Base-by-base conservation (phyloP, 2,113 vertebrate species). In the Rhinoderma darwinii region DNA sequence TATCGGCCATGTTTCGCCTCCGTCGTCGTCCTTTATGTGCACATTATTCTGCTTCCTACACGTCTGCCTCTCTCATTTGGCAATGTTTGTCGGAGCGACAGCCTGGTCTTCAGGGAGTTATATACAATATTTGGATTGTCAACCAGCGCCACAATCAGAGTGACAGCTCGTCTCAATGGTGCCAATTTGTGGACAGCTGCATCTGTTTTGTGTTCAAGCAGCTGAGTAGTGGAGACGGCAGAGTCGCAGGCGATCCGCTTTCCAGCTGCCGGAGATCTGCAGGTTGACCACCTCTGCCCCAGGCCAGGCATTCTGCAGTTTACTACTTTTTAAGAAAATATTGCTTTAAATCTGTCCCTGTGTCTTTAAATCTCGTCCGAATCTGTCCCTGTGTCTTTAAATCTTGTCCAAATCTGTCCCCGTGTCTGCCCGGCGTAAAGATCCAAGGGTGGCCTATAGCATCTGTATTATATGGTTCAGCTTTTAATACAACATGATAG, bases 261-360 rank as follows among this genome's bases (percentile, higher is more conserved):
- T 76, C 74, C 74, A 76, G 74, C 74, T 76, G 43, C 74, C 3
- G 27, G 30, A 51, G 75, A 78, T 30, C 75, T 54, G 75, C 75
- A 35, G 47, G 47, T 35, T 47, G 47, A 20, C 32, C 44, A 35
- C 47, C 75, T 51, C 75, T 50, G 75, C 44, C 50, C 30, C 47
- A n/a, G 75, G 75, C 75, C 10, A 9, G 20, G 7, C 30, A 35
- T 51, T 35, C 44, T 77, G 14, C 12, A 32, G 1, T 51, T 50
- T 50, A 78, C 44, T 35, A 18, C 15, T 30, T 7, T 54, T 22
- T 35, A 51, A 22, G 30, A 76, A 50, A 76, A 76, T 47, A 76
- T 47, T 32, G 30, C 63, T 68, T 35, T 18, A 3, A 68, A 18
- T 68, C 32, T n/a, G n/a, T n/a, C n/a, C n/a, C n/a, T n/a, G n/a